phyloP scores from a whole-genome alignment of 2,113 vertebrate species.

The Lucifuga dentata region DNA sequence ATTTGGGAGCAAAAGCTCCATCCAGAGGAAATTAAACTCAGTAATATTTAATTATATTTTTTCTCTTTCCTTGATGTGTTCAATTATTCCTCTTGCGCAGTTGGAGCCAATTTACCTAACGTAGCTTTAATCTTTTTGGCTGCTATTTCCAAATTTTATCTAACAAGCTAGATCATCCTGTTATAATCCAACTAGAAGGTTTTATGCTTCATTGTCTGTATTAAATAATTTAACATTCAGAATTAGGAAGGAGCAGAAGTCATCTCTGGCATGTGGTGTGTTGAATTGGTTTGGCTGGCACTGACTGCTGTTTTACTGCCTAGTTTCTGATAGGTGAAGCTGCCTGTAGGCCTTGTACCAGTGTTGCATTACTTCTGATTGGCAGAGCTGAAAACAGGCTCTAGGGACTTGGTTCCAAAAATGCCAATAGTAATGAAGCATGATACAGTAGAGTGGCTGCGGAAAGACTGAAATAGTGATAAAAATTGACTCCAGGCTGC shows the following conservation, averaged over 20 bases:
- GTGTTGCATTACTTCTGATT: slow-evolving; percentile 25
- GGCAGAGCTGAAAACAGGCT: slow-evolving; percentile 13
- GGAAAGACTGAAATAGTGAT: not conserved
- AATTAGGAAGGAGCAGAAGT: not conserved
- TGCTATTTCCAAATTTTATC: not conserved
- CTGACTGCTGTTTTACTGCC: slow-evolving; percentile 13
- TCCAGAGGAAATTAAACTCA: too few species aligned
- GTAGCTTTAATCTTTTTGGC: not conserved
- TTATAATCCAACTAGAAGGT: not conserved
- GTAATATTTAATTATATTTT: too few species aligned
- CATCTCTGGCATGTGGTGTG: slow-evolving; percentile 10
- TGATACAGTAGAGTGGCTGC: not conserved
- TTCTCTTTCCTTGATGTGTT: too few species aligned
- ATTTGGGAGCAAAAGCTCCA: too few species aligned
- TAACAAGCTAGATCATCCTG: not conserved
- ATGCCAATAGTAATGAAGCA: not conserved
- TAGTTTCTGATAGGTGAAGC: slow-evolving; percentile 27
- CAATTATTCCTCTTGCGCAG: too few species aligned
- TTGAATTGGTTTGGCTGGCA: slow-evolving; percentile 23
- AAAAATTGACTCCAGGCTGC: not conserved
- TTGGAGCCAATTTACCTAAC: not conserved
- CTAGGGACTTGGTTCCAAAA: not conserved
- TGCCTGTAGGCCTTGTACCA: slow-evolving; percentile 23
- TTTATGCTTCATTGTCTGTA: slow-evolving; percentile 3
- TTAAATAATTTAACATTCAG: not conserved